Percentiles rank a stretch among this genome's conserved stretches.
These are phyloP conservation scores for Eupristina koningsbergeri DNA, from an alignment of 1,140 invertebrate species.

Conservation along the genomic window DNA sequence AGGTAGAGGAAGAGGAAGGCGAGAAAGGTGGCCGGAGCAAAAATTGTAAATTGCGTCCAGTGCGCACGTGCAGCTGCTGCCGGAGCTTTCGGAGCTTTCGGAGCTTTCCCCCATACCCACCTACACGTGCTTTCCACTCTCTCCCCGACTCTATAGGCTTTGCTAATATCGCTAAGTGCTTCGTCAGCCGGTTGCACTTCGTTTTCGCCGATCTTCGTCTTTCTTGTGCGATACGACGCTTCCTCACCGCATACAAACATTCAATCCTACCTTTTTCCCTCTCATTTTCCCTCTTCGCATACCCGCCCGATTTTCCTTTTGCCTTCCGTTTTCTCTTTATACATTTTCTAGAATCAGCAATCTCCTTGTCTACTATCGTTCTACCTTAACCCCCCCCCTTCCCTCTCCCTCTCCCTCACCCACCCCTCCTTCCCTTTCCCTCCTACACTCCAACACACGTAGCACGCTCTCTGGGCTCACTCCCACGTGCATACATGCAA, in stretches of 20 bases:
- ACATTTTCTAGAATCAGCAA: constrained; percentile 38
- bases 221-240: constrained; percentile 51
- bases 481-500: background rate
- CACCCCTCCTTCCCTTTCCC: too few relatives aligned
- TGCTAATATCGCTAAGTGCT: constrained; percentile 60
- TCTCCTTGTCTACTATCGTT: constrained; percentile 29
- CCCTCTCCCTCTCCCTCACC: constrained; percentile 28
- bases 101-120: too few relatives aligned
- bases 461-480: too few relatives aligned
- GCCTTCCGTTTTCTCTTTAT: constrained; percentile 16
- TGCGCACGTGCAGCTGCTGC: constrained; percentile 7
- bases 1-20: too few relatives aligned
- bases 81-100: background rate
- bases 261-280: background rate
- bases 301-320: background rate
- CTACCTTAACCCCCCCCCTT: constrained; percentile 34
- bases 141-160: constrained; percentile 56
- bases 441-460: too few relatives aligned
- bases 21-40: constrained; percentile 2
- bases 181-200: constrained; percentile 54
- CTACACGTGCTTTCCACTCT: constrained; percentile 17
- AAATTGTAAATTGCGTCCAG: constrained; percentile 26
- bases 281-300: constrained; percentile 4
- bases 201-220: constrained; percentile 34
- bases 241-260: constrained; percentile 1